Evolutionary conservation across 2,888 invertebrate genomes (phyloP).

Genomic region (Nysson spinosus): DNA sequence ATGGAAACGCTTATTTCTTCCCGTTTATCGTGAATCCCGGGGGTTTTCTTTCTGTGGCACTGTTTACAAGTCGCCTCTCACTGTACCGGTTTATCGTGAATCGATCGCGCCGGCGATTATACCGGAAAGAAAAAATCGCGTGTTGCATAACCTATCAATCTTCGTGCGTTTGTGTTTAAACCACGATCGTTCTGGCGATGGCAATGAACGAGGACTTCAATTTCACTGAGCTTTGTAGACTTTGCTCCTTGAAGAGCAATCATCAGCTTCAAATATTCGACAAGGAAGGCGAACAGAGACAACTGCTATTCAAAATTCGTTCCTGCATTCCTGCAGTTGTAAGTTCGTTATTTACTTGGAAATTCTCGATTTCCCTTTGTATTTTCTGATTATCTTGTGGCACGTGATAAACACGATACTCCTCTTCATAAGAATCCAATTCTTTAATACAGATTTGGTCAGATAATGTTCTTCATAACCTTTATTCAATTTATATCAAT

Average conservation of each 20-base stretch:
- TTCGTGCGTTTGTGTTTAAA: slow-evolving; percentile 39
- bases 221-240: slow-evolving; percentile 85
- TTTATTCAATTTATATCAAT: too few relatives aligned
- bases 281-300: slow-evolving; percentile 85
- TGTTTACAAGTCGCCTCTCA: not conserved
- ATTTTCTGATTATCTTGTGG: not conserved
- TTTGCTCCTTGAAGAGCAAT: slow-evolving; percentile 84
- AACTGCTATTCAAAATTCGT: slow-evolving; percentile 84
- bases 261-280: slow-evolving; percentile 85
- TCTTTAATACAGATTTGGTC: too few relatives aligned
- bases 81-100: not conserved
- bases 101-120: not conserved
- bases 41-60: not conserved
- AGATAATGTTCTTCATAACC: too few relatives aligned
- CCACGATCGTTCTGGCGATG: slow-evolving; percentile 71
- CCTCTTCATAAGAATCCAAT: not conserved
- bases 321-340: slow-evolving; percentile 85
- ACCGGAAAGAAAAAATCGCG: not conserved
- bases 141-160: slow-evolving; percentile 51
- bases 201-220: slow-evolving; percentile 83
- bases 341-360: slow-evolving; percentile 72
- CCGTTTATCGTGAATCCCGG: slow-evolving; percentile 3
- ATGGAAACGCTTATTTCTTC: slow-evolving; percentile 32
- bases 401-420: not conserved
- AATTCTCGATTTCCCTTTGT: not conserved